Percentiles rank a stretch among this genome's conserved stretches.
These are phyloP conservation scores for Notospermus geniculatus DNA, from an alignment of 1,140 invertebrate genomes.

Conservation along the genomic window DNA sequence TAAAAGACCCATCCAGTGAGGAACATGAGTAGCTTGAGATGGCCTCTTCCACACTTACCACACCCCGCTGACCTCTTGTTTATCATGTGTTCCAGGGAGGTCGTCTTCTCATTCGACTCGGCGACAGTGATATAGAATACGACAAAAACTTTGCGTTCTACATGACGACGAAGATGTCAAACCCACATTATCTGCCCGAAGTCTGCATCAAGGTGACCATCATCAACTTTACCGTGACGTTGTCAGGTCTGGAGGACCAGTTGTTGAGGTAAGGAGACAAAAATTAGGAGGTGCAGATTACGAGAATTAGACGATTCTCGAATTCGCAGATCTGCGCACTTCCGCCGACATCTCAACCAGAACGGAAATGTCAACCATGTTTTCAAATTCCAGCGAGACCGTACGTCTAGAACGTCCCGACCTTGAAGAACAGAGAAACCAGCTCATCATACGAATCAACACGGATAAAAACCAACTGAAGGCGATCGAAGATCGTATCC, in stretches of 20 bases:
- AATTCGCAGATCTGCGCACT: too few species aligned
- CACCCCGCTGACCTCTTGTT: too few species aligned
- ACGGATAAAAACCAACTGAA: conserved; percentile 78
- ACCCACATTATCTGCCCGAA: conserved; percentile 56
- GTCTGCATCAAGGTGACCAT: conserved; percentile 57
- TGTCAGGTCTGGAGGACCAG: conserved; percentile 78
- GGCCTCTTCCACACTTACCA: too few species aligned
- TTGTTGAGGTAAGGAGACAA: conserved; percentile 60
- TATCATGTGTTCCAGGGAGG: conserved; percentile 41
- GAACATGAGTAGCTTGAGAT: too few species aligned
- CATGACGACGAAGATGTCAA: conserved; percentile 57
- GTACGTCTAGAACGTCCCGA: conserved; percentile 71
- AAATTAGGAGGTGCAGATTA: too few species aligned
- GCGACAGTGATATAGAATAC: conserved; percentile 56
- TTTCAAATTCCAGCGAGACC: conserved; percentile 44
- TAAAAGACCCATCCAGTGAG: too few species aligned
- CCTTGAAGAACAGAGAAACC: conserved; percentile 73
- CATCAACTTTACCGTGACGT: conserved; percentile 57
- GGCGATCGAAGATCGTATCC: conserved; percentile 61
- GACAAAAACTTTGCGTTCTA: conserved; percentile 66
- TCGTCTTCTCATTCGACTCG: conserved; percentile 51
- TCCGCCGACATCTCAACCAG: too few species aligned
- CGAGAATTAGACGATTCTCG: too few species aligned
- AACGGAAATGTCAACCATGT: background rate
- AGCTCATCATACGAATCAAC: conserved; percentile 79